Evolutionary conservation across 2,797 vertebrate species (phyloP), one percentile per base, ranked within the genome.

Genomic region (Sebastes umbrosus): DNA sequence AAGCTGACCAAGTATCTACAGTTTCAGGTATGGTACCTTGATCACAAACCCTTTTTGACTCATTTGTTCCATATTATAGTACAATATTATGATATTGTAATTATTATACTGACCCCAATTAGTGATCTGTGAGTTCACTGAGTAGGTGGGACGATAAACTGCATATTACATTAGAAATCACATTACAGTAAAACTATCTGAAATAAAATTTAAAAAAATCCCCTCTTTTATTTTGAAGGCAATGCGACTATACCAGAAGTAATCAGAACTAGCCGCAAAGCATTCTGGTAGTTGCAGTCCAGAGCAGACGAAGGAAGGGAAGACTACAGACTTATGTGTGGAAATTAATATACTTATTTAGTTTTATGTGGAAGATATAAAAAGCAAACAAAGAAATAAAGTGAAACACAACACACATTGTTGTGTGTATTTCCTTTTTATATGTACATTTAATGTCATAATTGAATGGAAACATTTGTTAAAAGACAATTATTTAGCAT

Each of bases 221-320:
- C 3, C 6, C 60, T 79, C 59, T 79, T 69, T 79, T 81, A 81
- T 69, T 86, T 54, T 90, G 77, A 79, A 50, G 27, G 25, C n/a
- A 69, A 10, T 0, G 3, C 1, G n/a, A 66, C 5, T 2, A 13
- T 52, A 76, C 10, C 8, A 46, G 64, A 71, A 68, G 16, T 52
- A 1, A 5, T 36, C 4, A 27, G 4, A 65, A 25, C 20, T 22
- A 43, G 1, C 0, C 4, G 4, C n/a, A 65, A 77, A 24, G 71
- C 31, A 71, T 73, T 31, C 12, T 79, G 79, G 79, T 60, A 46
- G 14, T 74, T 87, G 84, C 63, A 79, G 87, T 87, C 20, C 52
- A 63, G 0, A 43, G 16, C 14, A 57, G 4, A 65, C 8, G 2
- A 67, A 20, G 1, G 1, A 34, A n/a, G 1, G 3, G 43, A 68